These are phyloP conservation scores for Hypotaenidia philippensis DNA, from an alignment of 2,797 vertebrate species.

Conservation along the genomic window DNA sequence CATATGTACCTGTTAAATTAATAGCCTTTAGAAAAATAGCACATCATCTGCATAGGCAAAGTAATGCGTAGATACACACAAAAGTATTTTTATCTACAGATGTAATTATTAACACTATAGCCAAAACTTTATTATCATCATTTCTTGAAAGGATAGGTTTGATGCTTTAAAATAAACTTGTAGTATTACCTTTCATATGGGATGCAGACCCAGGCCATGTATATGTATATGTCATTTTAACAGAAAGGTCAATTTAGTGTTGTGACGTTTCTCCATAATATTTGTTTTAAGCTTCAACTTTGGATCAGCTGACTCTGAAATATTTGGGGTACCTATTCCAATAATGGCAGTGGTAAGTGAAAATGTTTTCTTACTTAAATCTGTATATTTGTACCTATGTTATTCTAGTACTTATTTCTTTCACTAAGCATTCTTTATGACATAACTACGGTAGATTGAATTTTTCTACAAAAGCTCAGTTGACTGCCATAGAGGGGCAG, in stretches of 20 bases:
- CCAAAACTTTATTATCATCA: neutral
- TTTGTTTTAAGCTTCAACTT: constrained; percentile 87
- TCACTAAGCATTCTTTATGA: neutral
- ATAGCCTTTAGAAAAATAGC: neutral
- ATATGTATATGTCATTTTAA: neutral
- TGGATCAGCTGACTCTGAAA: constrained; percentile 86
- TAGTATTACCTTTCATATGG: neutral
- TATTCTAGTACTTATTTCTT: neutral
- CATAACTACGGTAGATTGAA: neutral
- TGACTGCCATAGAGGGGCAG: neutral
- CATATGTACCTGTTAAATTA: neutral
- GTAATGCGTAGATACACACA: neutral
- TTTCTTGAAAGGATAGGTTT: neutral
- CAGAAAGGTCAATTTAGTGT: neutral
- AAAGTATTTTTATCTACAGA: neutral
- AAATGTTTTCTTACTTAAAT: neutral
- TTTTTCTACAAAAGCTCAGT: neutral
- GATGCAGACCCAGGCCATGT: neutral
- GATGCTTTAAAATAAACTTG: neutral
- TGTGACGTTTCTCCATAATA: neutral
- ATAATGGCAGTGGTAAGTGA: constrained; percentile 93
- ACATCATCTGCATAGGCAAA: neutral
- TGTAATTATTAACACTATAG: neutral
- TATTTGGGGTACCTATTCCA: constrained; percentile 91
- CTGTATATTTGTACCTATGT: neutral